Conservation (phyloP, 2,888 invertebrate species). For the Xylota sylvarum region DNA sequence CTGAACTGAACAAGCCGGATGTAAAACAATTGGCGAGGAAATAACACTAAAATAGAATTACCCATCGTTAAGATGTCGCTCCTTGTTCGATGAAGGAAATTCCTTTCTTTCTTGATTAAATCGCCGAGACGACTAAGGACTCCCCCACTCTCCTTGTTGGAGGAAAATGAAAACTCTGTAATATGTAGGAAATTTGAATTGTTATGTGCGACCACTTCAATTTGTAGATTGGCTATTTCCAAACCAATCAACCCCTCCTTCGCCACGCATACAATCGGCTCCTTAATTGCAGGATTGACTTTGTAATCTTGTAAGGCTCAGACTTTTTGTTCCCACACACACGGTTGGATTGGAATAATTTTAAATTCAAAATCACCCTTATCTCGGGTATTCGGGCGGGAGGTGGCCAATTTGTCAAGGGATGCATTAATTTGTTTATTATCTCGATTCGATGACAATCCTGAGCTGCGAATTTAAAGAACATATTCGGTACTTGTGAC, state of each 20-base stretch:
- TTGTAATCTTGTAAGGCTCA: conserved; percentile 52
- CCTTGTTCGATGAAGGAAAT: conserved; percentile 29
- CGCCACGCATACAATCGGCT: conserved; percentile 46
- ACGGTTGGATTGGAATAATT: conserved; percentile 18
- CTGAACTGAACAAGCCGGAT: conserved; percentile 77
- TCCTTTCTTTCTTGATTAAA: conserved; percentile 69
- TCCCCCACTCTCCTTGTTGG: background rate
- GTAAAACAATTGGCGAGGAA: conserved; percentile 81
- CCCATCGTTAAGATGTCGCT: conserved; percentile 77
- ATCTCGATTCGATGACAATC: conserved; percentile 71
- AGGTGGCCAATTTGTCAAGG: conserved; percentile 75
- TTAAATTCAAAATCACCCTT: conserved; percentile 73
- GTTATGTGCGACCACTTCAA: conserved; percentile 68
- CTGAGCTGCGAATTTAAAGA: conserved; percentile 47
- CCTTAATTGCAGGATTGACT: conserved; percentile 70
- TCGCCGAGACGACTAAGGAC: conserved; percentile 36
- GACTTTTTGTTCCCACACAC: conserved; percentile 64
- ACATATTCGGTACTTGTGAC: conserved; percentile 47
- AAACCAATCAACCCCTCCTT: conserved; percentile 8
- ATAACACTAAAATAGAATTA: conserved; percentile 81
- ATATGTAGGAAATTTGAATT: conserved; percentile 58
- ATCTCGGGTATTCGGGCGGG: conserved; percentile 24
- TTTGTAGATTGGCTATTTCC: conserved; percentile 54
- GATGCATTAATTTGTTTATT: conserved; percentile 74
- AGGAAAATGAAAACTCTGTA: conserved; percentile 8